Conservation (phyloP, 2,113 vertebrate genomes). For the Oryzias melastigma region DNA sequence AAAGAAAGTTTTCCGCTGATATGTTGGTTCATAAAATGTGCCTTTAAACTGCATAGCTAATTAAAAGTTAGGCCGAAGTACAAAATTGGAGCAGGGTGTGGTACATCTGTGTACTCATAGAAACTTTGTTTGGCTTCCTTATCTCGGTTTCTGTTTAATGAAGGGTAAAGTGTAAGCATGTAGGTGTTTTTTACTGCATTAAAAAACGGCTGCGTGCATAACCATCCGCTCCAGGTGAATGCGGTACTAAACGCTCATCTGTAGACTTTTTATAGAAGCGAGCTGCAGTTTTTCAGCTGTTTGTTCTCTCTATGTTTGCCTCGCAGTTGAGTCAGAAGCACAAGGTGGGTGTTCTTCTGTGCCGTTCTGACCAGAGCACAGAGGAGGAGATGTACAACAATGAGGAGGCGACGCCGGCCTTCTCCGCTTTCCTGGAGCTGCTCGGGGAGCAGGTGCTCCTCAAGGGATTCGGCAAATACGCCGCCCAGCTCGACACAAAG, state of each 20-base stretch:
- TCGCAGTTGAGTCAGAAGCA: conserved; percentile 88
- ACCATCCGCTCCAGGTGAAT: conserved; percentile 5
- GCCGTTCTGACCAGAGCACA: conserved; percentile 89
- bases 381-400: conserved; percentile 99
- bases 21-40: background rate
- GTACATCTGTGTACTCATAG: conserved; percentile 33
- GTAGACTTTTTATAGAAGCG: conserved; percentile 9
- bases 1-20: no score
- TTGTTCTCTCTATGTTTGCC: conserved; percentile 1
- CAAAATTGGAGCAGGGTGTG: conserved; percentile 39
- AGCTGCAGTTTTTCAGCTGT: conserved; percentile 3
- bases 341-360: conserved; percentile 94
- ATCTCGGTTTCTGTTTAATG: conserved; percentile 41
- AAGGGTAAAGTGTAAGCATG: conserved; percentile 22
- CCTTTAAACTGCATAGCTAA: conserved; percentile 8
- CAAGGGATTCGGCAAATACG: conserved; percentile 87
- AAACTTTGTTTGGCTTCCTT: conserved; percentile 40
- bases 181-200: conserved; percentile 28
- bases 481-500: conserved; percentile 93
- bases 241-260: conserved; percentile 4
- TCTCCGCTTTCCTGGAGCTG: conserved; percentile 87
- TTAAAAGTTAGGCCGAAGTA: conserved; percentile 28
- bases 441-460: conserved; percentile 88
- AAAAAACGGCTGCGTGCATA: background rate
- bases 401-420: conserved; percentile 84